Percentiles rank a stretch among this genome's conserved stretches.
These are phyloP conservation scores for Drosophila suboccidentalis DNA, from an alignment of 2,888 invertebrate genomes.

Conservation along the genomic window DNA sequence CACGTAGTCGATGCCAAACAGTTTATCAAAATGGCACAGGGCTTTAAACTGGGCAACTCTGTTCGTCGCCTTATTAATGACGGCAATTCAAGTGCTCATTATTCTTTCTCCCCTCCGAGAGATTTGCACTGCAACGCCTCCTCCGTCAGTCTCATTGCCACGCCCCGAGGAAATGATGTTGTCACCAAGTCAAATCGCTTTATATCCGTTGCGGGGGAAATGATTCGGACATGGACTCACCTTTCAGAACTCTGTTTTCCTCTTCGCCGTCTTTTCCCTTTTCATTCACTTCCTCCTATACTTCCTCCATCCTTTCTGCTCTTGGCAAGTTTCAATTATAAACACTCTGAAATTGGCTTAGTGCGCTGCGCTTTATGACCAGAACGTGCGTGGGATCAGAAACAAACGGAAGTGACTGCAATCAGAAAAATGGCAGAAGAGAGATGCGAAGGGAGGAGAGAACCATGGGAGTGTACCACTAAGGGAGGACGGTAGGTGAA, in stretches of 20 bases:
- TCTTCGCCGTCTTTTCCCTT: not conserved
- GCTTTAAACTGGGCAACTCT: slow-evolving; percentile 32
- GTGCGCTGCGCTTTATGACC: slow-evolving; percentile 55
- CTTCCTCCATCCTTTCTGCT: slow-evolving; percentile 9
- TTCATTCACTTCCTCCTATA: not conserved
- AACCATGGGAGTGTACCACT: not conserved
- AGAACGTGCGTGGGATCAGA: slow-evolving; percentile 56
- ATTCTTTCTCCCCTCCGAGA: slow-evolving; percentile 24
- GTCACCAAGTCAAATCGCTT: slow-evolving; percentile 72
- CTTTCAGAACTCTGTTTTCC: slow-evolving; percentile 33
- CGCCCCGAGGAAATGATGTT: slow-evolving; percentile 64
- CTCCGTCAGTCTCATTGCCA: not conserved
- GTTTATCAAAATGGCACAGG: slow-evolving; percentile 31
- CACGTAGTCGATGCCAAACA: slow-evolving; percentile 26
- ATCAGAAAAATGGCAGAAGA: slow-evolving; percentile 1
- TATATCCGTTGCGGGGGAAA: slow-evolving; percentile 59
- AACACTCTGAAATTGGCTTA: slow-evolving; percentile 66
- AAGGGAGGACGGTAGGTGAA: not conserved
- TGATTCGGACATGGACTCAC: slow-evolving; percentile 36
- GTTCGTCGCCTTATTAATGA: slow-evolving; percentile 52
- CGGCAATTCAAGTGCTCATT: slow-evolving; percentile 49
- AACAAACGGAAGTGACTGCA: slow-evolving; percentile 51
- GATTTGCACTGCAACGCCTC: slow-evolving; percentile 25
- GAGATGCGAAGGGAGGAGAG: not conserved
- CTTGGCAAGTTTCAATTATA: slow-evolving; percentile 62